phyloP scores from a whole-genome alignment of 2,797 vertebrate genomes.

The Aselliscus stoliczkanus region DNA sequence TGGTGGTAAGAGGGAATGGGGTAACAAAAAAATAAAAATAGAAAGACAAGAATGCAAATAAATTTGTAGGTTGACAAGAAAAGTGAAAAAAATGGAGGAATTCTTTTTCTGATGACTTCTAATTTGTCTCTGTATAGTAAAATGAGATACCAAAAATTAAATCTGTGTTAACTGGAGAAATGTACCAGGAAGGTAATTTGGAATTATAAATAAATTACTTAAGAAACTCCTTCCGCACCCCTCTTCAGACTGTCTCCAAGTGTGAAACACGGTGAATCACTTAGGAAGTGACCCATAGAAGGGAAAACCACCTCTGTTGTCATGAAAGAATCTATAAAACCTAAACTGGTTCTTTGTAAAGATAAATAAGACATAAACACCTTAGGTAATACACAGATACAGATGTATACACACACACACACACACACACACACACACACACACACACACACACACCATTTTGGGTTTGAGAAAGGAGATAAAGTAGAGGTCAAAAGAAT shows the following conservation, averaged over 20 bases:
- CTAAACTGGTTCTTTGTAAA: background rate
- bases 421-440: background rate
- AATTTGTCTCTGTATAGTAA: background rate
- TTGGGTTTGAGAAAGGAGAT: background rate
- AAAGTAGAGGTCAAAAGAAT: background rate
- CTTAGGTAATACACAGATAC: background rate
- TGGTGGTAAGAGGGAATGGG: background rate
- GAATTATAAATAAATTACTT: background rate
- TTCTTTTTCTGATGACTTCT: background rate
- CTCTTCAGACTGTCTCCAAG: background rate
- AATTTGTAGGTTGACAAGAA: background rate
- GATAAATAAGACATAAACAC: background rate
- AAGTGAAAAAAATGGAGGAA: background rate
- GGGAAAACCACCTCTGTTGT: background rate
- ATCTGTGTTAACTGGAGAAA: background rate
- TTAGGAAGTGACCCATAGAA: background rate
- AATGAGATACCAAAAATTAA: background rate
- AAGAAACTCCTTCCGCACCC: background rate
- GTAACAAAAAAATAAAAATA: background rate
- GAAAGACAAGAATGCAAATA: background rate
- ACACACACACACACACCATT: background rate
- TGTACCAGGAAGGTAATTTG: background rate
- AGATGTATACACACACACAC: too few species aligned
- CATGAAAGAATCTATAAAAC: background rate
- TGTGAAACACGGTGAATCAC: background rate